Evolutionary conservation across 2,797 vertebrate species (phyloP).

Genomic region (Phrynocephalus forsythii): DNA sequence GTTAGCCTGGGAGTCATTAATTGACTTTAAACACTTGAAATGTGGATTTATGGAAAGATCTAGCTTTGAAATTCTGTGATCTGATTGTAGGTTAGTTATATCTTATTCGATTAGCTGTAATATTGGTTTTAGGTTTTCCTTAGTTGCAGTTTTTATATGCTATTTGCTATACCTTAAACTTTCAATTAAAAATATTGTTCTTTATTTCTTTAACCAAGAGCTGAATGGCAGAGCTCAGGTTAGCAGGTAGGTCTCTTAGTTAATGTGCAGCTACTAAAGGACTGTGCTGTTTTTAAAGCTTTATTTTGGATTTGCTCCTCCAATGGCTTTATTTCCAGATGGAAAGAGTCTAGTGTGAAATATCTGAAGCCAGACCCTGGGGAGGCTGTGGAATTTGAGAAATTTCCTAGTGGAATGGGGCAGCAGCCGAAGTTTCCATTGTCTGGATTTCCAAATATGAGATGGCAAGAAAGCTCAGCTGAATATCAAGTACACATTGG

Average conservation of each 20-base stretch:
- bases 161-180: too few species aligned
- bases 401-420: constrained; percentile 22
- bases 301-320: constrained; percentile 3
- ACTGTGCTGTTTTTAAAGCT: neutral
- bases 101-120: too few species aligned
- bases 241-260: neutral
- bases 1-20: too few species aligned
- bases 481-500: neutral
- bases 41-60: too few species aligned
- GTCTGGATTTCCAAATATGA: constrained; percentile 31
- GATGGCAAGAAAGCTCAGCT: constrained; percentile 3
- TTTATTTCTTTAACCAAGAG: too few species aligned
- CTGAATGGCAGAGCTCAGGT: neutral
- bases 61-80: too few species aligned
- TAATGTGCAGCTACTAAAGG: neutral
- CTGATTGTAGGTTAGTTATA: too few species aligned
- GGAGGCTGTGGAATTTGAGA: neutral
- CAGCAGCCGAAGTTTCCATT: constrained; percentile 21
- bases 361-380: neutral
- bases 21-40: too few species aligned
- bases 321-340: neutral
- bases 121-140: too few species aligned
- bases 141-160: too few species aligned
- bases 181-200: too few species aligned
- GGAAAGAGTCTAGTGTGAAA: constrained; percentile 14